phyloP scores from a whole-genome alignment of 2,113 vertebrate genomes.

The Patagioenas fasciata region DNA sequence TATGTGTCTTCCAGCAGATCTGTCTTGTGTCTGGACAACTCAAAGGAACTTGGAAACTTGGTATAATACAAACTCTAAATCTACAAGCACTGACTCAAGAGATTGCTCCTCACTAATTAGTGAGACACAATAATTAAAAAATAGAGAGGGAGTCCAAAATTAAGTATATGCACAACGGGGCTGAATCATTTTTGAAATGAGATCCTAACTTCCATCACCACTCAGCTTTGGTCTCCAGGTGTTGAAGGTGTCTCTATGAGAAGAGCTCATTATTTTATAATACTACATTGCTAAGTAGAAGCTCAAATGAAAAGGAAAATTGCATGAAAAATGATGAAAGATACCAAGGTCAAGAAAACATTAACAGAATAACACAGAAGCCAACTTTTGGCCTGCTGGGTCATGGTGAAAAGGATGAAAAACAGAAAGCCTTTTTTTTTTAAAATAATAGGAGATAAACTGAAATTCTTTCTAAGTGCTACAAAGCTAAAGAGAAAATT shows the following conservation, averaged over 20 bases:
- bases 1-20: background rate
- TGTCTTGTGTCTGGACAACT: background rate
- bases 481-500: background rate
- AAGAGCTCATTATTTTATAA: background rate
- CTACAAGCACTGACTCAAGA: background rate
- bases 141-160: background rate
- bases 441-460: background rate
- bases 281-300: background rate
- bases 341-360: background rate
- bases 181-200: background rate
- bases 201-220: fast-evolving
- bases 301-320: background rate
- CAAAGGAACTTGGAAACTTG: background rate
- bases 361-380: background rate
- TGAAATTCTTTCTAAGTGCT: background rate
- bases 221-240: background rate
- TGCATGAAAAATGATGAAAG: background rate
- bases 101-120: background rate
- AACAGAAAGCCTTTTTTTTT: background rate
- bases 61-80: background rate
- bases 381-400: fast-evolving
- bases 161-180: background rate
- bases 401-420: background rate
- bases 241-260: background rate
- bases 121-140: background rate